Percentiles rank a stretch among this genome's conserved stretches.
These are phyloP conservation scores for Lithodes maja DNA, from an alignment of 2,888 invertebrate genomes.

Conservation along the genomic window DNA sequence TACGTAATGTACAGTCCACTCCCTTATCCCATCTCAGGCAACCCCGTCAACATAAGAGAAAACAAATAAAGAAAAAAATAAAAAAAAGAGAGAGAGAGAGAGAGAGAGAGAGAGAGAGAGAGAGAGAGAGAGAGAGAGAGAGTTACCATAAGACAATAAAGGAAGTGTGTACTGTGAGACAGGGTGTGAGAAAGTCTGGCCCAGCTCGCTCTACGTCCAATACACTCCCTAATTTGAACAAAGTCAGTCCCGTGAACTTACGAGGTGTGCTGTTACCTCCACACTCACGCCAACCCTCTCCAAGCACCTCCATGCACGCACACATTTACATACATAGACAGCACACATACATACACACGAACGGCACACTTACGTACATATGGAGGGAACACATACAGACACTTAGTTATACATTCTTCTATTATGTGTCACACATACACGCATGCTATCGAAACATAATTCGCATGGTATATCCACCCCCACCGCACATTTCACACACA, in stretches of 20 bases:
- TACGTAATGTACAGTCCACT: too few relatives aligned
- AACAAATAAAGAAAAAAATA: too few relatives aligned
- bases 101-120: not conserved
- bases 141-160: too few relatives aligned
- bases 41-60: too few relatives aligned
- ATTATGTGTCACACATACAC: not conserved
- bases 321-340: not conserved
- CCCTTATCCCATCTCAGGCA: too few relatives aligned
- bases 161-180: too few relatives aligned
- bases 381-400: not conserved
- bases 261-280: slow-evolving; percentile 15
- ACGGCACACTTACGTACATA: not conserved
- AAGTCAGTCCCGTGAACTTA: slow-evolving; percentile 1
- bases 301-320: slow-evolving; percentile 3
- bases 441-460: not conserved
- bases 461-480: not conserved
- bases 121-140: not conserved
- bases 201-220: not conserved
- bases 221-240: not conserved
- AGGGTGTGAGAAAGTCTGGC: not conserved
- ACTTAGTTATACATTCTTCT: not conserved
- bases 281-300: not conserved
- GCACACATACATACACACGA: not conserved
- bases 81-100: too few relatives aligned
- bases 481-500: slow-evolving; percentile 13